These are phyloP conservation scores for Donacobius atricapilla DNA, from an alignment of 2,113 vertebrate species.

Conservation along the genomic window DNA sequence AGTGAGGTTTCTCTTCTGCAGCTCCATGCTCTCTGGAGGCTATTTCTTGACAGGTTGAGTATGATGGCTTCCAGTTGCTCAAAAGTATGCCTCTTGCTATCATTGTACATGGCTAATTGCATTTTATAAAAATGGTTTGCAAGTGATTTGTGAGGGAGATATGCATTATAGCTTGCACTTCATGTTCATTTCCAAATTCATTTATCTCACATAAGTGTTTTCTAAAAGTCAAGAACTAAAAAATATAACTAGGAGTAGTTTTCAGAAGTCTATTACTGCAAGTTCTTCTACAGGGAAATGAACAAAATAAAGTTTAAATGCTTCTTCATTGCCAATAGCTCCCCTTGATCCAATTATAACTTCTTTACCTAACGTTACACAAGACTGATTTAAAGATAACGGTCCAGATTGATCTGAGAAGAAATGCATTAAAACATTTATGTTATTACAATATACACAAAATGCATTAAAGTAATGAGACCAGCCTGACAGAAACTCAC, in stretches of 20 bases:
- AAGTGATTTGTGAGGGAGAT: conserved; percentile 29
- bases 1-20: background rate
- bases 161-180: conserved; percentile 6
- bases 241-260: background rate
- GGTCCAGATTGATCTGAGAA: conserved; percentile 2
- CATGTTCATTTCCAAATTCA: background rate
- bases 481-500: background rate
- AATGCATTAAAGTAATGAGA: conserved; percentile 28
- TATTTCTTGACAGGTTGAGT: background rate
- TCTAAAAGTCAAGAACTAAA: conserved; percentile 23
- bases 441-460: background rate
- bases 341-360: background rate
- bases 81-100: background rate
- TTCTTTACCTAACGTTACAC: background rate
- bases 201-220: conserved; percentile 1
- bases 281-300: background rate
- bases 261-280: background rate
- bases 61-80: background rate
- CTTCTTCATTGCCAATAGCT: background rate
- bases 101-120: conserved; percentile 1
- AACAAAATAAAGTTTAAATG: conserved; percentile 23
- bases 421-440: conserved; percentile 16
- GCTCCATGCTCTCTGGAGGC: background rate
- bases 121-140: conserved; percentile 25
- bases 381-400: background rate